These are phyloP conservation scores for Paramuricea clavata DNA, from an alignment of 92 coral and sea anemone species.

Conservation along the genomic window DNA sequence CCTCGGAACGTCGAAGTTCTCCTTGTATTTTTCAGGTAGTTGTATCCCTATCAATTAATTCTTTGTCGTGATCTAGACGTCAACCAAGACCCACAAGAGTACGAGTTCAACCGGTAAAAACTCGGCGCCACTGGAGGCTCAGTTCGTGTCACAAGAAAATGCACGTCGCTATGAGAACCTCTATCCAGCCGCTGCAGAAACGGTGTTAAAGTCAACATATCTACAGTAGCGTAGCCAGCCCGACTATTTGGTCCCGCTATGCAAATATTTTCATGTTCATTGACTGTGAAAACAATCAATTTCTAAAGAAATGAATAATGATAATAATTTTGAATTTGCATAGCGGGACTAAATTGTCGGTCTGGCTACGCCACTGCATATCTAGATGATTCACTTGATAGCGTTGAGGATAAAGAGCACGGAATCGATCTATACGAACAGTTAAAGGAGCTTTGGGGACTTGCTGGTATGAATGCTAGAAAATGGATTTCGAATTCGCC, in stretches of 20 bases:
- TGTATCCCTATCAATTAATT: too few relatives aligned
- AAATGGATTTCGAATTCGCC: constrained; percentile 69
- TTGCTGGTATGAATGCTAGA: constrained; percentile 67
- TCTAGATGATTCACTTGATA: constrained; percentile 68
- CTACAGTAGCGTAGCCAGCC: too few relatives aligned
- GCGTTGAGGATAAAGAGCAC: constrained; percentile 40
- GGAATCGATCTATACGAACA: constrained; percentile 63
- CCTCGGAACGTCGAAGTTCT: too few relatives aligned
- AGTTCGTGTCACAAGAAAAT: constrained; percentile 70
- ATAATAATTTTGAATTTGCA: too few relatives aligned
- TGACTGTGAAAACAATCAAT: too few relatives aligned
- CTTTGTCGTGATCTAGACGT: constrained; percentile 53
- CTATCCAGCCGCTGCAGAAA: constrained; percentile 66
- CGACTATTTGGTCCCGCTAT: too few relatives aligned
- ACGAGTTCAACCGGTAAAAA: constrained; percentile 62
- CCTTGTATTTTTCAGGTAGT: too few relatives aligned
- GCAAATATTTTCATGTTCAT: too few relatives aligned
- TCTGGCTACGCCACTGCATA: too few relatives aligned
- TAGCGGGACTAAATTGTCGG: too few relatives aligned
- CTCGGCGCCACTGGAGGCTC: constrained; percentile 61
- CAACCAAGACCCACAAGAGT: constrained; percentile 56
- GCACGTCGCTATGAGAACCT: constrained; percentile 43
- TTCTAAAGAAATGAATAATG: too few relatives aligned
- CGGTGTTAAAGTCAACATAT: constrained; percentile 67
- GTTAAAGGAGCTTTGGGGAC: constrained; percentile 34